Base-by-base conservation (phyloP, 2,888 invertebrate species). In the Parthenolecanium corni region DNA sequence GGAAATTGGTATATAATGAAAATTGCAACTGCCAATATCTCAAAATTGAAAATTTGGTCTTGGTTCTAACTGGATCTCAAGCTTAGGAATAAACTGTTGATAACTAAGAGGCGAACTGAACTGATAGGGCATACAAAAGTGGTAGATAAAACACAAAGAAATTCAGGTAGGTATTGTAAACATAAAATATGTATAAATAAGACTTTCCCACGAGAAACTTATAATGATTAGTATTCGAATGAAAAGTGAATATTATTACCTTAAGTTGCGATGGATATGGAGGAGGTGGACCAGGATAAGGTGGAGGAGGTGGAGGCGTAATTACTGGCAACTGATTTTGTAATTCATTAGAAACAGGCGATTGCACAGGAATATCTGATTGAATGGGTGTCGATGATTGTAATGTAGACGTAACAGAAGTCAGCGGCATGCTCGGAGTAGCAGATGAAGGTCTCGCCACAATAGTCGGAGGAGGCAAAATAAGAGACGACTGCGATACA, bases 231-330 rank as follows among this genome's bases (percentile, higher is more conserved):
- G 38, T 11, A 38, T 11, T 9, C 9, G 14, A 38, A 38, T 18
- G 18, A 18, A 16, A 42, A 42, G 18, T 18, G 3, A 16, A 23
- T 3, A 21, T 49, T 5, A 42, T 62, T 64, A 66, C 66, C 62
- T 66, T 65, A 21, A 65, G 52, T 9, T 77, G 80, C 67, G 81
- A 82, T 24, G 83, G 83, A 71, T 82, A 83, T 3, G 83, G 84
- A 53, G 82, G 82, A 16, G 84, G 82, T 5, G 83, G 84, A 52
- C 83, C 84, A 21, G 83, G 82, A 73, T 82, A 80, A 64, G 85
- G 83, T 31, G 86, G 86, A 61, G 85, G 86, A 2, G 85, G 85
- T 25, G 83, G 82, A n/a, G 63, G 82, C 9, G 63, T 53, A 47
- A 53, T 64, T 25, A 61, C 62, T 11, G 83, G 80, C 0, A 78